Evolutionary conservation across 2,113 vertebrate genomes (phyloP).

Genomic region (Nymphicus hollandicus): DNA sequence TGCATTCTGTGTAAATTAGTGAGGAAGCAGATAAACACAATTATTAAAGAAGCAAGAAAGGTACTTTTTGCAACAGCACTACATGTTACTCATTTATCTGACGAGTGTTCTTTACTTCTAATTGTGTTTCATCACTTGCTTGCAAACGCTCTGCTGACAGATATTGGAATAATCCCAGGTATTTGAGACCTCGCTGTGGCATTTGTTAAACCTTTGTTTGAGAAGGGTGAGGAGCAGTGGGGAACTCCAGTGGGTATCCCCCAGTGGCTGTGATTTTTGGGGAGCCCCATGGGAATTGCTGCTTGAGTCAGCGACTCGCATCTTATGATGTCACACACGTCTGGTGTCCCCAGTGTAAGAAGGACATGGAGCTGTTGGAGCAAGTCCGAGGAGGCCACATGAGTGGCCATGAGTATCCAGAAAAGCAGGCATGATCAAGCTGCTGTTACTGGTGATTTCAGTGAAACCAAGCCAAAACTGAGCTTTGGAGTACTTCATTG

Average conservation of each 20-base stretch:
- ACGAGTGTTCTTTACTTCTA: slow-evolving; percentile 55
- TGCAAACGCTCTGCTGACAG: not conserved
- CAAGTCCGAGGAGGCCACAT: not conserved
- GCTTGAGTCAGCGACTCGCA: not conserved
- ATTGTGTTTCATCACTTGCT: slow-evolving; percentile 39
- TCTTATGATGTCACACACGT: not conserved
- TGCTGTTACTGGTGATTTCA: not conserved
- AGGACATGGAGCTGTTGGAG: not conserved
- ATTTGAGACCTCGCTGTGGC: not conserved
- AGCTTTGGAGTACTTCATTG: not conserved
- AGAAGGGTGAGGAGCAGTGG: not conserved
- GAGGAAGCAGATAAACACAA: slow-evolving; percentile 66
- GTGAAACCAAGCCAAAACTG: not conserved
- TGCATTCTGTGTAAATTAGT: slow-evolving; percentile 63
- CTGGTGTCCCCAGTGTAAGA: not conserved
- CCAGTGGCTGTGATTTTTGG: not conserved
- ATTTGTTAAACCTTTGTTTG: not conserved
- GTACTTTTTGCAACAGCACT: slow-evolving; percentile 32
- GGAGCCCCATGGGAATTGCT: not conserved
- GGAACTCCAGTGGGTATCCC: not conserved
- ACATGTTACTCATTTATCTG: slow-evolving; percentile 33
- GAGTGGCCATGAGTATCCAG: not conserved
- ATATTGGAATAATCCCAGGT: not conserved
- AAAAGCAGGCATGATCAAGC: not conserved
- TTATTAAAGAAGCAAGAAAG: slow-evolving; percentile 34